Conservation (phyloP, 2,113 vertebrate species). For the Cyprinodon brontotheroides region DNA sequence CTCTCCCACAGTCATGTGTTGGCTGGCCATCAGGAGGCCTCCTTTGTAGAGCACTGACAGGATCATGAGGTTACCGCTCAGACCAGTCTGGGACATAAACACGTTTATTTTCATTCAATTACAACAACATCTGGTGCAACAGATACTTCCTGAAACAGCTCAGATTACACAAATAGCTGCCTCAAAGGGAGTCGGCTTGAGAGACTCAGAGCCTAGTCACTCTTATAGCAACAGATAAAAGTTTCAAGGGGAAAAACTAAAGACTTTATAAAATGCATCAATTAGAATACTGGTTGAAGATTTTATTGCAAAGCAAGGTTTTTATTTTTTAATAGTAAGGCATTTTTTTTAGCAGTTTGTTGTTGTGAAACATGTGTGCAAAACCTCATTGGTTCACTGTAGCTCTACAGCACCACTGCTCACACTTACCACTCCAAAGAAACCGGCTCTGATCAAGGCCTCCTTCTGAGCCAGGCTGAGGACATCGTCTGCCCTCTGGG, state of each 20-base stretch:
- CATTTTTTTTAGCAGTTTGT: not conserved
- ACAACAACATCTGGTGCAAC: conserved; percentile 17
- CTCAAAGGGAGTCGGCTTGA: not conserved
- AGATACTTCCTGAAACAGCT: conserved; percentile 5
- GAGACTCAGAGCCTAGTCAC: too few species aligned
- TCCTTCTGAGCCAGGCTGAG: conserved; percentile 88
- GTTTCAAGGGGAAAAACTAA: not conserved
- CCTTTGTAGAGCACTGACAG: conserved; percentile 96
- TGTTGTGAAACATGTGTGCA: conserved; percentile 27
- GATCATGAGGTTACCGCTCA: conserved; percentile 94
- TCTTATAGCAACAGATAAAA: not conserved
- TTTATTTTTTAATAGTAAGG: conserved; percentile 10
- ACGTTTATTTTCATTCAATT: conserved; percentile 17
- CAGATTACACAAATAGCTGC: conserved; percentile 15
- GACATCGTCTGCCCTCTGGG: conserved; percentile 81
- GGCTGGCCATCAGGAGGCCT: conserved; percentile 88
- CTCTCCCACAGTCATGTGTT: conserved; percentile 95
- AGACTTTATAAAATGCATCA: not conserved
- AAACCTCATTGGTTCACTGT: conserved; percentile 23
- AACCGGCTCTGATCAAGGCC: conserved; percentile 85
- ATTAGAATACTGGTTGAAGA: too few species aligned
- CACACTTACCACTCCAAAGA: conserved; percentile 91
- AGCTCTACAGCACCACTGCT: conserved; percentile 16
- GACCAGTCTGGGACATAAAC: conserved; percentile 82
- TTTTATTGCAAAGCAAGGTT: not conserved